Base-by-base conservation (phyloP, 2,888 invertebrate species). In the Drosophila recens region DNA sequence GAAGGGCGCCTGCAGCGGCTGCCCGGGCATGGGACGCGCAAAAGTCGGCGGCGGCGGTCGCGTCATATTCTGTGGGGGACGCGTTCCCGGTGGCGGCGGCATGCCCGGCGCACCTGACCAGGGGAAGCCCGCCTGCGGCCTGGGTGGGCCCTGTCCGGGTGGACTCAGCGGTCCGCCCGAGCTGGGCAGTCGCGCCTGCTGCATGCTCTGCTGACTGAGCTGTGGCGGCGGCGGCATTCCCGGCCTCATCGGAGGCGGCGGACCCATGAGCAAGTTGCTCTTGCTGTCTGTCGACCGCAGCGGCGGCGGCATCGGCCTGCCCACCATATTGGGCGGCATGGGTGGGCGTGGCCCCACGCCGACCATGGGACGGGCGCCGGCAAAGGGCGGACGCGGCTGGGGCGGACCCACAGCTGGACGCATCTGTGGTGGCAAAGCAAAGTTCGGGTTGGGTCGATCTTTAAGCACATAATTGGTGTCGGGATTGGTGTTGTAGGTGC, bases 281-380 rank as follows among this genome's bases (percentile, higher is more conserved):
- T 93, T 92, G 86, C 94, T 94, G 82, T 94, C 94, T 53, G 92
- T 87, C 56, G 93, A 88, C 20, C 92, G 90, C 69, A 94, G 63
- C 3, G 87, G 90, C 11, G 93, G 93, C 30, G 89, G 91, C 78
- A 86, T 83, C n/a, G 83, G 80, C 15, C 75, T 82, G 27, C 65
- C 74, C 15, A 54, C 75, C 90, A 90, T 90, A 23, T 87, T 88
- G 79, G 91, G 82, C 11, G 89, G 90, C 81, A 91, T 89, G 27
- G 90, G 90, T 15, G 90, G 91, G 30, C 91, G 88, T 33, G 87
- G 90, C 43, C 88, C 92, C 75, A 87, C 86, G 2, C 87, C 88
- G 5, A 87, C 84, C 89, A 85, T 85, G 3, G 84, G 84, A 5
- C 84, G 70, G 1, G 87, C 88, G 15, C 87, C 89, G 0, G 91